Evolutionary conservation across 2,113 vertebrate species (phyloP).

Genomic region (Lasiurus borealis): DNA sequence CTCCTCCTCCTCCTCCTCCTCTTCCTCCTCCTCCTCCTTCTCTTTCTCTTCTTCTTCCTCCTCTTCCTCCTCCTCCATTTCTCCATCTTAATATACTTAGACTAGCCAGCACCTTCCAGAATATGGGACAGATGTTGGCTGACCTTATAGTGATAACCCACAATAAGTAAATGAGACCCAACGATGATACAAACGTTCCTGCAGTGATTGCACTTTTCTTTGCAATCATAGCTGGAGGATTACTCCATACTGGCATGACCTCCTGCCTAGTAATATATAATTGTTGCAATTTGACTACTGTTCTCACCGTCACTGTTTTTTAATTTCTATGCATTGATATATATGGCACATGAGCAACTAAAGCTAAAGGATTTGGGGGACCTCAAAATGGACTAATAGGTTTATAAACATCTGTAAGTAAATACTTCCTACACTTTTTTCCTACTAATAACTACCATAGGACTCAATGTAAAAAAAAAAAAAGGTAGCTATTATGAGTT

Average conservation of each 20-base stretch:
- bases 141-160: not conserved
- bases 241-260: not conserved
- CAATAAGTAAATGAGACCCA: conserved; percentile 1
- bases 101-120: not conserved
- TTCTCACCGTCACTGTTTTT: not conserved
- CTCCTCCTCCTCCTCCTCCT: no score
- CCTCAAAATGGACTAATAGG: not conserved
- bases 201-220: not conserved
- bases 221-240: not conserved
- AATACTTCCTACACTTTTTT: not conserved
- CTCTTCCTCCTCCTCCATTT: not conserved
- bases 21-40: no score
- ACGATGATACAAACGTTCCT: not conserved
- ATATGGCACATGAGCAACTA: not conserved
- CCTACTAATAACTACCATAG: not conserved
- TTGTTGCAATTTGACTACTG: not conserved
- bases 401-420: not conserved
- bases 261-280: not conserved
- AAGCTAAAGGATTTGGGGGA: not conserved
- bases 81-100: not conserved
- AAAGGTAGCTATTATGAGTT: not conserved
- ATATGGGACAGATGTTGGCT: not conserved
- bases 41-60: no score
- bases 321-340: not conserved
- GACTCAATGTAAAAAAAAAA: not conserved